These are phyloP conservation scores for Antrozous pallidus DNA, from an alignment of 2,797 vertebrate genomes.

Conservation along the genomic window DNA sequence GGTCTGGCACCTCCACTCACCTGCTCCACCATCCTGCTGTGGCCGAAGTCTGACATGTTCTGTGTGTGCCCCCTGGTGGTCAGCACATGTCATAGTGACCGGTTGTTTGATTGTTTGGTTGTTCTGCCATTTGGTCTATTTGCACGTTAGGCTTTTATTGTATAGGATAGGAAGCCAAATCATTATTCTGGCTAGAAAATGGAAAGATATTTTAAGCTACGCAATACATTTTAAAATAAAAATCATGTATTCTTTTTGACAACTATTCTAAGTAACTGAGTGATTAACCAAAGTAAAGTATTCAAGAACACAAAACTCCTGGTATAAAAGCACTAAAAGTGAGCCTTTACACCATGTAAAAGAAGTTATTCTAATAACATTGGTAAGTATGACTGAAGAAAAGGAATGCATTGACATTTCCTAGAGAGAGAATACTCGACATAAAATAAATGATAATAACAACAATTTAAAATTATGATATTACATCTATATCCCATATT, in stretches of 20 bases:
- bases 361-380: background rate
- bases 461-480: background rate
- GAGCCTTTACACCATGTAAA: background rate
- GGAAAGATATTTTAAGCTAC: conserved; percentile 48
- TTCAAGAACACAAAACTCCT: background rate
- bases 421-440: background rate
- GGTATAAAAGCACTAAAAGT: background rate
- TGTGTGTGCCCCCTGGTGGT: too few species aligned
- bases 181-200: conserved; percentile 47
- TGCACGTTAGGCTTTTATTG: too few species aligned
- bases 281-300: conserved; percentile 17
- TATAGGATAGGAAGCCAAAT: conserved; percentile 40
- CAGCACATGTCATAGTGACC: too few species aligned
- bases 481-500: background rate
- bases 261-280: conserved; percentile 47
- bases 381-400: conserved; percentile 17
- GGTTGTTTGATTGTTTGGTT: too few species aligned
- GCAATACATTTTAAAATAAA: conserved; percentile 42
- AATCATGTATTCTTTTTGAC: conserved; percentile 54
- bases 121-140: too few species aligned
- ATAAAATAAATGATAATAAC: background rate
- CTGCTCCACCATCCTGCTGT: too few species aligned
- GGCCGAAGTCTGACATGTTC: too few species aligned
- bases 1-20: too few species aligned
- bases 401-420: background rate